phyloP scores from a whole-genome alignment of 2,113 vertebrate genomes.

The Ctenodactylus gundi region DNA sequence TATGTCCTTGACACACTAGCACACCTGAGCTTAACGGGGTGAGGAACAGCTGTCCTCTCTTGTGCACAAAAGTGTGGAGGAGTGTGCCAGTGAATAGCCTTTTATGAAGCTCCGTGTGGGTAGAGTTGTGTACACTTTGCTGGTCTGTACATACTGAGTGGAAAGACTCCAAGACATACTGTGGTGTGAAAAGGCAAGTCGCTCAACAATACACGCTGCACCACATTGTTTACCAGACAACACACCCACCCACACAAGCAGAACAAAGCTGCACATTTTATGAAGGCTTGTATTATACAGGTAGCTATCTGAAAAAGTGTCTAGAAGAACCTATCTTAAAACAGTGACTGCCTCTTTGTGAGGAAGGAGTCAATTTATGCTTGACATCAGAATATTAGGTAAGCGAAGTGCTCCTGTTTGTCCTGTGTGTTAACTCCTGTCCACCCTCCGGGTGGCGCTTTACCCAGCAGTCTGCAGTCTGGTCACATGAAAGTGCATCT shows the following conservation, averaged over 20 bases:
- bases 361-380: neutral
- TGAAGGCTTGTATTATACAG: neutral
- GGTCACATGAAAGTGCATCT: no score
- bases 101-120: no score
- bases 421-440: no score
- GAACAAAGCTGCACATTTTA: neutral
- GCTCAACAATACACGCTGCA: neutral
- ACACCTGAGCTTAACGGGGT: neutral
- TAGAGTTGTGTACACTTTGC: neutral
- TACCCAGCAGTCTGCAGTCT: neutral
- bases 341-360: neutral
- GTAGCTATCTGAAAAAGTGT: neutral
- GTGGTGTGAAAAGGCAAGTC: neutral
- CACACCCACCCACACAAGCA: neutral
- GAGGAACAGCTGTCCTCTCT: neutral
- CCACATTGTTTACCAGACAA: neutral
- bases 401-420: neutral
- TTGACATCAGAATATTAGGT: neutral
- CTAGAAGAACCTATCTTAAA: neutral
- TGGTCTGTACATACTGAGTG: neutral
- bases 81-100: neutral
- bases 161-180: neutral
- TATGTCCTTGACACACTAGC: neutral
- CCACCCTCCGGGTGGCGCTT: neutral
- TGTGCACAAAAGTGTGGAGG: neutral